Evolutionary conservation across 2,113 vertebrate genomes (phyloP).

Genomic region (Speoplatyrhinus poulsoni): DNA sequence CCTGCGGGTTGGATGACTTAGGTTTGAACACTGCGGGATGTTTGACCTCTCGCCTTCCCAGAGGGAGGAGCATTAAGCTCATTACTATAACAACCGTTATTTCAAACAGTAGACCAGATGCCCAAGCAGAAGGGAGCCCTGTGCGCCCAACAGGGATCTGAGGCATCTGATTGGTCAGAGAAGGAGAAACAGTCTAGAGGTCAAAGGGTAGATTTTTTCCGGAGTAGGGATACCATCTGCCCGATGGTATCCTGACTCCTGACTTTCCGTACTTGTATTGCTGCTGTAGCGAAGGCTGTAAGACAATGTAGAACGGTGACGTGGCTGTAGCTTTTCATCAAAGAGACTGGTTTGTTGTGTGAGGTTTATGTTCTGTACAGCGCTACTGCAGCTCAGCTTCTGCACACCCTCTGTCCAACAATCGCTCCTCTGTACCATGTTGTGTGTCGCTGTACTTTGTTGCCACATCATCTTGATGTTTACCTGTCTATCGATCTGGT

Average conservation of each 20-base stretch:
- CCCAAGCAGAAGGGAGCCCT: slow-evolving; percentile 60
- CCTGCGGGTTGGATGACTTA: slow-evolving; percentile 33
- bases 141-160: slow-evolving; percentile 48
- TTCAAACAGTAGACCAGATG: slow-evolving; percentile 70
- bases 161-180: slow-evolving; percentile 62
- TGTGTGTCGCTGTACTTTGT: too few relatives aligned
- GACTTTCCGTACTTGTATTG: slow-evolving; percentile 27
- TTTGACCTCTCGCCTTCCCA: slow-evolving; percentile 59
- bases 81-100: slow-evolving; percentile 68
- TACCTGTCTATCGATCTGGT: too few relatives aligned
- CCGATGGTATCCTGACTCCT: slow-evolving; percentile 24
- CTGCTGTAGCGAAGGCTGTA: background rate
- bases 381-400: too few relatives aligned
- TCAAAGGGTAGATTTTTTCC: slow-evolving; percentile 66
- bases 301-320: too few relatives aligned
- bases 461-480: too few relatives aligned
- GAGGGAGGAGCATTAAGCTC: slow-evolving; percentile 52
- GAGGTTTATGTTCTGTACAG: slow-evolving; percentile 3
- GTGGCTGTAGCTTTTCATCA: too few relatives aligned
- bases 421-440: too few relatives aligned
- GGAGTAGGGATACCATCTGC: slow-evolving; percentile 69
- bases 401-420: too few relatives aligned
- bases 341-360: too few relatives aligned
- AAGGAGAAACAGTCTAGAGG: slow-evolving; percentile 53
- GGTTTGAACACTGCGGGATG: slow-evolving; percentile 58